phyloP scores from a whole-genome alignment of 2,888 invertebrate genomes.

The Temnothorax rugatulus region DNA sequence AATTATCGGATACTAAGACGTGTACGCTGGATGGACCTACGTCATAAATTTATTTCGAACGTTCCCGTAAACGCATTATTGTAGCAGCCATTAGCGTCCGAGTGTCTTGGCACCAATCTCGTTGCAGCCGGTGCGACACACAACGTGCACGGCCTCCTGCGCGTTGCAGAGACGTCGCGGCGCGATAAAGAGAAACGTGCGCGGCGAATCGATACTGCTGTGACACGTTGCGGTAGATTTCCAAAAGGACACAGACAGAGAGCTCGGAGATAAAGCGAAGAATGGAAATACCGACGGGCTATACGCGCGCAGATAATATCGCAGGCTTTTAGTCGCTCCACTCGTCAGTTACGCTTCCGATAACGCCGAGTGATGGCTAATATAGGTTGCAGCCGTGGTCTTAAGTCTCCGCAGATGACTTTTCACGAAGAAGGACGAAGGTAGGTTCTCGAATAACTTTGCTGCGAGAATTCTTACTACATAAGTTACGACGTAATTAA shows the following conservation, averaged over 20 bases:
- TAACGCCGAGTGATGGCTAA: not conserved
- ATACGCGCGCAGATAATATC: not conserved
- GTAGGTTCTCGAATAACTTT: not conserved
- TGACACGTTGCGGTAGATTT: slow-evolving; percentile 45
- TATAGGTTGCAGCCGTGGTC: not conserved
- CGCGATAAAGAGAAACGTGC: slow-evolving; percentile 50
- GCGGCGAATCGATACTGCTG: slow-evolving; percentile 45
- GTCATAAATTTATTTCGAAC: not conserved
- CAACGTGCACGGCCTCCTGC: not conserved
- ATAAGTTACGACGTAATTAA: not conserved
- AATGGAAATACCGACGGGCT: slow-evolving; percentile 12
- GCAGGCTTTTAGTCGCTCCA: not conserved
- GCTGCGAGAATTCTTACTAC: not conserved
- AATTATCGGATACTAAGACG: too few species aligned
- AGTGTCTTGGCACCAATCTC: not conserved
- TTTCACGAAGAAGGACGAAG: not conserved
- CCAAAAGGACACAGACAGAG: slow-evolving; percentile 28
- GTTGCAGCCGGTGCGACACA: not conserved
- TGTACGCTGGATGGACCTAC: not conserved
- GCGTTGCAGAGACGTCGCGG: slow-evolving; percentile 16
- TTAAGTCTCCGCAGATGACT: not conserved
- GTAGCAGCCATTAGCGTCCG: not conserved
- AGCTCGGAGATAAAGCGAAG: slow-evolving; percentile 17
- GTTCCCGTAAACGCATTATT: not conserved
- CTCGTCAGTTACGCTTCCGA: slow-evolving; percentile 13